Evolutionary conservation across 2,113 vertebrate species (phyloP).

Genomic region (Salvelinus sp.): DNA sequence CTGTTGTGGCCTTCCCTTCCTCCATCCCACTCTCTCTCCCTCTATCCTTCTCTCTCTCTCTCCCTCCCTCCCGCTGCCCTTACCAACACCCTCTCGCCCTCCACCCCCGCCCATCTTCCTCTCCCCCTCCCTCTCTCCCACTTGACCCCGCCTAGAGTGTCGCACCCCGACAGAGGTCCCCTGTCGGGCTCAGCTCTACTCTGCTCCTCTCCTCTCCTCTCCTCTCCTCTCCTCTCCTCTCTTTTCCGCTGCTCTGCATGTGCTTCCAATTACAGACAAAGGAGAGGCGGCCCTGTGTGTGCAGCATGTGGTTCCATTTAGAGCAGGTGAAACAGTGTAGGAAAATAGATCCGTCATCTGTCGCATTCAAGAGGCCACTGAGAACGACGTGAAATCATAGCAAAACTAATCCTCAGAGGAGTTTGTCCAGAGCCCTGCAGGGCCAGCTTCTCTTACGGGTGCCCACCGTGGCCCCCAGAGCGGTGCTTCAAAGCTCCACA

Average conservation of each 20-base stretch:
- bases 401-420: slow-evolving; percentile 62
- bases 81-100: too few species aligned
- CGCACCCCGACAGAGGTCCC: neutral
- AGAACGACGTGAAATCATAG: slow-evolving; percentile 73
- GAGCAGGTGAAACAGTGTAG: slow-evolving; percentile 81
- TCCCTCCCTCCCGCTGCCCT: slow-evolving; percentile 1
- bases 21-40: neutral
- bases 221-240: neutral
- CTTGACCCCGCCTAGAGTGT: neutral
- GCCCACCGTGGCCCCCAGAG: slow-evolving; percentile 16
- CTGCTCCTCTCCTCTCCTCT: slow-evolving; percentile 33
- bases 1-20: neutral
- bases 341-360: slow-evolving; percentile 78
- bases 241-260: slow-evolving; percentile 48
- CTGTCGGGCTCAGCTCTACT: slow-evolving; percentile 31
- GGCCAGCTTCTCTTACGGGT: slow-evolving; percentile 36
- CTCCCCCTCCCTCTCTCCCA: too few species aligned
- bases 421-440: slow-evolving; percentile 7
- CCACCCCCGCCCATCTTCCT: neutral
- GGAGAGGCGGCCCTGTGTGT: slow-evolving; percentile 54
- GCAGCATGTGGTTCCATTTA: slow-evolving; percentile 76
- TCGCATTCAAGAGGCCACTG: slow-evolving; percentile 67
- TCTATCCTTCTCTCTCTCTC: slow-evolving; percentile 1
- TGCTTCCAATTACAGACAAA: slow-evolving; percentile 77
- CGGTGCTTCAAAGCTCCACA: slow-evolving; percentile 30